Evolutionary conservation across 2,888 invertebrate genomes (phyloP).

Genomic region (Cybosia mesomella): DNA sequence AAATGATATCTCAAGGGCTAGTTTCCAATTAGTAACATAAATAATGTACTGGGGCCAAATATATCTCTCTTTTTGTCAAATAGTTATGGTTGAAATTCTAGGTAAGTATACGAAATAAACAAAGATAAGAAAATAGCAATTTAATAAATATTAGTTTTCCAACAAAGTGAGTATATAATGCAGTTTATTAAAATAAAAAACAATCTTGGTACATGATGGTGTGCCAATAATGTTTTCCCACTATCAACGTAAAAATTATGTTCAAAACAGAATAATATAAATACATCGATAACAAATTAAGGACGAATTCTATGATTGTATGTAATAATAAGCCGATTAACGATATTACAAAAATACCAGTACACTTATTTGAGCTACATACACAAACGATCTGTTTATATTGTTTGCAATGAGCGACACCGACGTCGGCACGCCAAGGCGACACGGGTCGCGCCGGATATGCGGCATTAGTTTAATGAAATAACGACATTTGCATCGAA

Average conservation of each 20-base stretch:
- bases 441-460: conserved; percentile 72
- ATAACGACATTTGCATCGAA: conserved; percentile 74
- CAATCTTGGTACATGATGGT: background rate
- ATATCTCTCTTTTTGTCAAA: too few species aligned
- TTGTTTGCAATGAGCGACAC: conserved; percentile 49
- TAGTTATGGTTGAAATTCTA: too few species aligned
- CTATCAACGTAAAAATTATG: background rate
- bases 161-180: too few species aligned
- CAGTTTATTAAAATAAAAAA: too few species aligned
- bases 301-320: background rate
- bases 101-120: too few species aligned
- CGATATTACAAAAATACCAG: background rate
- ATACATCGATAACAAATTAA: background rate
- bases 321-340: background rate
- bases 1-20: too few species aligned
- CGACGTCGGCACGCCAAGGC: conserved; percentile 65
- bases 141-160: too few species aligned
- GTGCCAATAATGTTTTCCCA: background rate
- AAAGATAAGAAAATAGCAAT: too few species aligned
- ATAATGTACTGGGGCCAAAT: too few species aligned
- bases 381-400: conserved; percentile 38
- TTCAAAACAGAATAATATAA: background rate
- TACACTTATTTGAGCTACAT: background rate
- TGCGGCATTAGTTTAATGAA: conserved; percentile 77
- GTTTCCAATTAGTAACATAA: too few species aligned